Base-by-base conservation (phyloP, 2,113 vertebrate species). In the Onychostruthus taczanowskii region DNA sequence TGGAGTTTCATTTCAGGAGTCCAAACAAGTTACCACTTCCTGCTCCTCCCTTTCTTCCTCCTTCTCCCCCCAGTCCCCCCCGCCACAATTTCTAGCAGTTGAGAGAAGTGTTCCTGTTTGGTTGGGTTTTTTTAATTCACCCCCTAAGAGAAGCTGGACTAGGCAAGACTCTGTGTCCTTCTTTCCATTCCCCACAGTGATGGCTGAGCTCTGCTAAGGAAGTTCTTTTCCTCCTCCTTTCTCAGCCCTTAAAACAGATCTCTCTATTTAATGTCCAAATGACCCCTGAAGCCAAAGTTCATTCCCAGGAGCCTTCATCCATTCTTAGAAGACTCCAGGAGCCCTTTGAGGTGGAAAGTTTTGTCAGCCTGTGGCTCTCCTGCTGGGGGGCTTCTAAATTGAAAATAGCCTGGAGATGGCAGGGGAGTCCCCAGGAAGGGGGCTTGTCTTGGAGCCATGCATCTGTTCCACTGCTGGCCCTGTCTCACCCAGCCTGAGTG, bases 11-110 rank as follows among this genome's bases (percentile, higher is more conserved):
- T 80, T 89, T 93, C 73, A 68, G 31, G 72, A 91, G 87, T 67
- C 85, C 56, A 92, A 74, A 70, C 88, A 70, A 81, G 20, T 93
- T 87, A 92, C 87, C 85, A 70, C 83, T 93, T 96, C 90, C 88
- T 87, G 88, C 76, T 90, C 87, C 85, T 93, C 76, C 85, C 43
- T 90, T 76, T 93, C 43, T 84, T 84, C 35, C 75, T 87, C 59
- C 59, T 70, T 58, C 31, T 59, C 58, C 37, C 67, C 73, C 62
- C 37, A 37, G 37, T 14, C 39, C 41, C 63, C 58, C 37, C 75
- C 53, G n/a, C 24, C 44, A 33, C 4, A 11, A 47, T 87, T 83
- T 79, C 30, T 12, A 52, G 37, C 44, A 46, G 66, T 76, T 64
- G 15, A 89, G 67, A 73, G 21, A 5, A 49, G 46, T 49, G 46